Base-by-base conservation (phyloP, 2,113 vertebrate species). In the Alouatta palliata region DNA sequence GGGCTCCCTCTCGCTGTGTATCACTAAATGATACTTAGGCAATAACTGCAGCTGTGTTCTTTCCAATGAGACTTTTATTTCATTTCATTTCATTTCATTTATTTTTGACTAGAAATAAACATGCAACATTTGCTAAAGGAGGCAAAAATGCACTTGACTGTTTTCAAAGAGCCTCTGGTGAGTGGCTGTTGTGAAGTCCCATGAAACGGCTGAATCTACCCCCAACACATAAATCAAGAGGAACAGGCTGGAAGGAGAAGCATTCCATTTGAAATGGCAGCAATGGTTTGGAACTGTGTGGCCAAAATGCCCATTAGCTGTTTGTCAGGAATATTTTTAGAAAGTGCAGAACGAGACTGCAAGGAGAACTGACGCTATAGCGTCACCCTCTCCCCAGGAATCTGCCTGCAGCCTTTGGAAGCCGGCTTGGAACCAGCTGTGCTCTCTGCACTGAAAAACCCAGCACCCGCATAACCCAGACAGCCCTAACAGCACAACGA, bases 311-410 rank as follows among this genome's bases (percentile, higher is more conserved):
- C 97, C 97, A 94, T 90, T 95, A 95, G 96, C 92, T 96, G 81
- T 91, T 85, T 92, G 95, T 95, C 85, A 94, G 70, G 90, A 94
- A 49, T 98, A 97, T 98, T 98, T 98, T 97, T 97, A 97, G 97
- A 97, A 96, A 88, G 82, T 30, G 85, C 88, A 64, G 32, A 81
- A 61, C 27, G 43, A 86, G 94, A 27, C 61, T 16, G 30, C n/a
- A 64, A 90, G 52, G 66, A 61, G 79, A 76, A 37, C 20, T 7
- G 13, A 80, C 0, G 37, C 89, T 21, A 1, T 1, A 1, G 80
- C 12, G 87, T 92, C 85, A n/a, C 64, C 79, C 7, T 95, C 73
- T 97, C 85, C 95, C 92, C 84, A 45, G 93, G 95, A 95, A 88
- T 68, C 77, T 0, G 25, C 70, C 43, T 0, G n/a, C 27, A 30